phyloP scores from a whole-genome alignment of 2,113 vertebrate species.

The Phalacrocorax pelagicus region DNA sequence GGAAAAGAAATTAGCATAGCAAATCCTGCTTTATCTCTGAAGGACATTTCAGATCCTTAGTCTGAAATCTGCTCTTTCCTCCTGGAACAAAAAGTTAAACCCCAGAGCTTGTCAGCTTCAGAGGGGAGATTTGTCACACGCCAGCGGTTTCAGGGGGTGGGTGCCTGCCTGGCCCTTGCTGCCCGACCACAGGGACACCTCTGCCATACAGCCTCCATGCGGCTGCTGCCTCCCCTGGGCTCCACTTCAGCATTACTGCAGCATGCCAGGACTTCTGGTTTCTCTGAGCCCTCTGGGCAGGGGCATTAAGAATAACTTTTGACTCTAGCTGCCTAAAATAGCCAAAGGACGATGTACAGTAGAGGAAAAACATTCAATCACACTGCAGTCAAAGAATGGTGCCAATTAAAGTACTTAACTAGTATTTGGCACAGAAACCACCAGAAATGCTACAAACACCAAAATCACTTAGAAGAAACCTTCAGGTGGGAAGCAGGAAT shows the following conservation, averaged over 20 bases:
- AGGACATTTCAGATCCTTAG: slow-evolving; percentile 51
- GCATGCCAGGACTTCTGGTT: background rate
- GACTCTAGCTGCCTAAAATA: slow-evolving; percentile 9
- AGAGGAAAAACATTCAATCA: background rate
- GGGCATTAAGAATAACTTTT: background rate
- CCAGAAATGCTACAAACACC: background rate
- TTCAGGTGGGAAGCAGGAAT: background rate
- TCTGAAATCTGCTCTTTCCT: slow-evolving; percentile 55
- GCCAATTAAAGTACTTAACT: background rate
- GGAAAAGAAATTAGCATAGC: slow-evolving; percentile 64
- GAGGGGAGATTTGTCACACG: slow-evolving; percentile 62
- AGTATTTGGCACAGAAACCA: background rate
- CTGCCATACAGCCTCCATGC: background rate
- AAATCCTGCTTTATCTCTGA: slow-evolving; percentile 70
- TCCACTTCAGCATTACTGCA: background rate
- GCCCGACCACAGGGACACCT: background rate
- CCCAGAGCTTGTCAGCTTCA: slow-evolving; percentile 22
- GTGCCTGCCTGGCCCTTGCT: background rate
- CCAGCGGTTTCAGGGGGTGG: background rate
- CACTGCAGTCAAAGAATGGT: background rate
- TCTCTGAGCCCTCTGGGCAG: background rate
- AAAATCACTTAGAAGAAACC: background rate
- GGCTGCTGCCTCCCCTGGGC: background rate
- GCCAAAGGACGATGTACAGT: background rate
- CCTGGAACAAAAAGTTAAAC: slow-evolving; percentile 36